A percentile compares a stretch with the other conserved stretches of the same genome.
Evolutionary conservation across 2,888 invertebrate species (phyloP).

Genomic region (Diplolepis rosae): DNA sequence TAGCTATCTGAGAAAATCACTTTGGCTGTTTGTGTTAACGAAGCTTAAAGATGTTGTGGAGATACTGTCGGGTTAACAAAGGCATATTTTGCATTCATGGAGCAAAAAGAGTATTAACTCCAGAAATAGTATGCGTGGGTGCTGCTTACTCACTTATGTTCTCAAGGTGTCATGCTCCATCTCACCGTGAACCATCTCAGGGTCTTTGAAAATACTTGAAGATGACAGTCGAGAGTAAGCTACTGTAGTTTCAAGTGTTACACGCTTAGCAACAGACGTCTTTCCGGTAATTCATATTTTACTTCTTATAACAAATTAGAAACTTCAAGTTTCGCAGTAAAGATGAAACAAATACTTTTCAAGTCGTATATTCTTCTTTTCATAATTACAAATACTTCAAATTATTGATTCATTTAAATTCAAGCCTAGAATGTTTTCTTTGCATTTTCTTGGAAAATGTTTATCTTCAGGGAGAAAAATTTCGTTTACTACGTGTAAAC

Average conservation of each 20-base stretch:
- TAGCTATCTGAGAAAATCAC: neutral
- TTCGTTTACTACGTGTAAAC: too few relatives aligned
- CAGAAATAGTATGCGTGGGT: constrained; percentile 65
- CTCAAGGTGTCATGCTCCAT: neutral
- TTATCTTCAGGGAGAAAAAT: too few relatives aligned
- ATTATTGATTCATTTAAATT: too few relatives aligned
- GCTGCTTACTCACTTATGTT: constrained; percentile 11
- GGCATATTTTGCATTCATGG: constrained; percentile 63
- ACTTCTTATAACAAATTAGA: neutral
- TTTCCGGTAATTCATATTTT: neutral
- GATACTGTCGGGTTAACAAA: constrained; percentile 59
- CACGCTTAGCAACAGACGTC: neutral
- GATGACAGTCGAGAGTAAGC: neutral
- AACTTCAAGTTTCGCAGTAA: neutral
- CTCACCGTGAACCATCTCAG: neutral
- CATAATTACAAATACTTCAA: too few relatives aligned
- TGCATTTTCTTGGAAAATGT: too few relatives aligned
- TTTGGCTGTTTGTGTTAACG: constrained; percentile 39
- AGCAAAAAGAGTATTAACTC: constrained; percentile 63
- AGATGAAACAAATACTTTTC: constrained; percentile 3
- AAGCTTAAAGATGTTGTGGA: constrained; percentile 39
- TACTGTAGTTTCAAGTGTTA: neutral
- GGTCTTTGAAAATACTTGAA: neutral
- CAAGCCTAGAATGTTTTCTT: too few relatives aligned
- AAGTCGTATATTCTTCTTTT: too few relatives aligned